Percentiles rank a stretch among this genome's conserved stretches.
Conservation (phyloP, 2,888 invertebrate species). For the Idaea straminata region DNA sequence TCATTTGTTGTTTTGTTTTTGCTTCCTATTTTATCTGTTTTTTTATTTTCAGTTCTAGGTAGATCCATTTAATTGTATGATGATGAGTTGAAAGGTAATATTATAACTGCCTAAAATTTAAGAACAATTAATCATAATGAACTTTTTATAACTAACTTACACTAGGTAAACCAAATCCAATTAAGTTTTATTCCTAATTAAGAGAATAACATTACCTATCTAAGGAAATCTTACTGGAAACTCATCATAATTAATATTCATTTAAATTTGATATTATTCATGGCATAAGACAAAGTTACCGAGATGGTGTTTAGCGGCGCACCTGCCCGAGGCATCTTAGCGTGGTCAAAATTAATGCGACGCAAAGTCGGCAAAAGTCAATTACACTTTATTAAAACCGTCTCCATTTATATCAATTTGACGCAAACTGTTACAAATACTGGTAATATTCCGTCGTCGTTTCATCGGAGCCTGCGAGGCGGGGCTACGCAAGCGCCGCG, state of each 20-base stretch:
- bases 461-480: constrained; percentile 70
- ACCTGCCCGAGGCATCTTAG: constrained; percentile 77
- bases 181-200: neutral
- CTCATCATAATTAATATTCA: constrained; percentile 74
- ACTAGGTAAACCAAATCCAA: neutral
- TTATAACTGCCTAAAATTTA: too few species aligned
- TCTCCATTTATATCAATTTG: constrained; percentile 81
- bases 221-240: constrained; percentile 30
- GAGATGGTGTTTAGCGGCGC: constrained; percentile 70
- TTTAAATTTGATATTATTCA: constrained; percentile 76
- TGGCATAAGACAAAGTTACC: constrained; percentile 66
- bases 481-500: constrained; percentile 75
- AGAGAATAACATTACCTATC: neutral
- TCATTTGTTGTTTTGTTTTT: constrained; percentile 19
- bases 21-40: constrained; percentile 3
- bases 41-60: constrained; percentile 17
- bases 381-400: constrained; percentile 81
- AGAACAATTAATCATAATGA: too few species aligned
- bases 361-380: constrained; percentile 80
- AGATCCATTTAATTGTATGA: too few species aligned
- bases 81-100: too few species aligned
- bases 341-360: constrained; percentile 79
- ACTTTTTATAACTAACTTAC: constrained; percentile 13
- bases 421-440: constrained; percentile 81
- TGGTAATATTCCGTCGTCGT: constrained; percentile 79